These are phyloP conservation scores for Hemiscyllium ocellatum DNA, from an alignment of 2,113 vertebrate genomes.

Conservation along the genomic window DNA sequence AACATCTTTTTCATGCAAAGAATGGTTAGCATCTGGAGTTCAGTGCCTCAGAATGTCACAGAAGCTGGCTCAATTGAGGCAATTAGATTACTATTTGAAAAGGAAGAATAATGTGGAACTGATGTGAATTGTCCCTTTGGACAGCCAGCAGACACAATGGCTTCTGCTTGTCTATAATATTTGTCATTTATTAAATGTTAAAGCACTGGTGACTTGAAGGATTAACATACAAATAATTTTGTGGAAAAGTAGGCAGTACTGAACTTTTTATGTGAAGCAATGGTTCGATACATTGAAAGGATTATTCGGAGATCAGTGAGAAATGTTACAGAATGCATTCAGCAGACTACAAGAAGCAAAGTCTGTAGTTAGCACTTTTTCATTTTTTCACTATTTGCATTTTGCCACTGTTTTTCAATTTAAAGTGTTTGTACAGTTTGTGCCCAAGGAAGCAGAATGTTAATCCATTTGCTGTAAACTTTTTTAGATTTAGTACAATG, in stretches of 20 bases:
- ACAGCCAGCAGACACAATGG: background rate
- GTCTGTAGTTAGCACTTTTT: background rate
- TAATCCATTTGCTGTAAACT: background rate
- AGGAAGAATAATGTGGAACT: background rate
- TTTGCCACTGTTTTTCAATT: background rate
- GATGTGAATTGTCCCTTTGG: background rate
- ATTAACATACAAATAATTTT: background rate
- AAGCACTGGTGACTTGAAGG: background rate
- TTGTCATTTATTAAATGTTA: background rate
- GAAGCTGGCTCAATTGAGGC: background rate
- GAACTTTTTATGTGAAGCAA: background rate
- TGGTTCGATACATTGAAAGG: background rate
- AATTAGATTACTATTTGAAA: background rate
- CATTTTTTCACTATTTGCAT: background rate
- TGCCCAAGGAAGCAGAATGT: background rate
- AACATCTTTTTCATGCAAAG: background rate
- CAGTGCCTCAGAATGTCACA: background rate
- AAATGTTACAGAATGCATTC: background rate
- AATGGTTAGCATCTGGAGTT: background rate
- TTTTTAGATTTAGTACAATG: background rate
- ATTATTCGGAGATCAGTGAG: background rate
- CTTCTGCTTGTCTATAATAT: too few relatives aligned
- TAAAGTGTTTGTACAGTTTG: background rate
- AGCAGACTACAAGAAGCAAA: background rate
- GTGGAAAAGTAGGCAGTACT: background rate